These are phyloP conservation scores for Mongoloraphidia duomilia DNA, from an alignment of 2,888 invertebrate species.

Conservation along the genomic window DNA sequence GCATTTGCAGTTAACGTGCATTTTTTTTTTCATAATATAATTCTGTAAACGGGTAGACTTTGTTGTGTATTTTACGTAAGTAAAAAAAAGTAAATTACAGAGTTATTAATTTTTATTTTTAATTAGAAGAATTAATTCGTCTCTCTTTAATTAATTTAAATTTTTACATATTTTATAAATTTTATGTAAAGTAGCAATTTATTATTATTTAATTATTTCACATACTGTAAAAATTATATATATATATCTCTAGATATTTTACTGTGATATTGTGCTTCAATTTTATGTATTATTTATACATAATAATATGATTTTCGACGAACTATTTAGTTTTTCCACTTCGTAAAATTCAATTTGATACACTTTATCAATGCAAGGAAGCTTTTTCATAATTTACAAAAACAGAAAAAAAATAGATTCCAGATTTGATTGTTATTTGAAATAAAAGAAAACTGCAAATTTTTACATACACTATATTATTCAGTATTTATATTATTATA, in stretches of 20 bases:
- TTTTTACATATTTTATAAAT: conserved; percentile 14
- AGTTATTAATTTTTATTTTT: not conserved
- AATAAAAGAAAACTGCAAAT: conserved; percentile 11
- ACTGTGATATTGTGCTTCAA: not conserved
- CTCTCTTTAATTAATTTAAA: conserved; percentile 20
- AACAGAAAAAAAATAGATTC: conserved; percentile 15
- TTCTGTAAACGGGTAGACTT: not conserved
- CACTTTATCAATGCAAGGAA: no score
- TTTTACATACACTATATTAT: conserved; percentile 23
- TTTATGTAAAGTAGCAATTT: conserved; percentile 4
- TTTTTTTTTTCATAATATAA: not conserved
- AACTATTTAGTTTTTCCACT: no score
- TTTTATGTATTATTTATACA: no score
- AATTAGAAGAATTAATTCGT: no score
- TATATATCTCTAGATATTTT: not conserved
- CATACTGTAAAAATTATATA: conserved; percentile 2
- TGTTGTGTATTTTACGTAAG: not conserved
- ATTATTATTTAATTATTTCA: not conserved
- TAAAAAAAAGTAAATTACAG: conserved; percentile 10
- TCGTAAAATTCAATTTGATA: no score
- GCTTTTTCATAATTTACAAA: no score
- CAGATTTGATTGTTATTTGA: conserved; percentile 13
- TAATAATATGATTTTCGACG: not conserved
- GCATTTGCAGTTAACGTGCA: no score
- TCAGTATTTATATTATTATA: conserved; percentile 7